phyloP scores from a whole-genome alignment of 2,113 vertebrate species.

The Desmodus rotundus region DNA sequence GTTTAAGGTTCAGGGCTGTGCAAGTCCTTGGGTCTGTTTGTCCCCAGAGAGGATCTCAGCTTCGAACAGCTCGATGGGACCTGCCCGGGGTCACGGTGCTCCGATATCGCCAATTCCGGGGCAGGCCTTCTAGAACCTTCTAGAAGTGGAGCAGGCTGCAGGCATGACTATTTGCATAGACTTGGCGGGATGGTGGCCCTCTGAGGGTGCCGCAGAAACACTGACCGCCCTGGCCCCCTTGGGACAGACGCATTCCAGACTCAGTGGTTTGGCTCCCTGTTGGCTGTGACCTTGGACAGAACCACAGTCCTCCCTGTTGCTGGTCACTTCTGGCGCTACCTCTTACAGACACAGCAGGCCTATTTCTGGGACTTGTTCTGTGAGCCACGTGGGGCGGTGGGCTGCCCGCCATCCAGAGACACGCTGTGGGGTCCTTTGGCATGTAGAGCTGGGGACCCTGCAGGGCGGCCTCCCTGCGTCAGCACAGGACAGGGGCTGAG shows the following conservation, averaged over 20 bases:
- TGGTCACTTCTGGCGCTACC: neutral
- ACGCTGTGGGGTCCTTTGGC: conserved; percentile 52
- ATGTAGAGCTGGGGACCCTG: neutral
- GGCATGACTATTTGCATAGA: neutral
- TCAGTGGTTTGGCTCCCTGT: neutral
- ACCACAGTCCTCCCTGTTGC: neutral
- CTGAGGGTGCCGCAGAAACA: conserved; percentile 41
- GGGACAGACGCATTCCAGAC: neutral
- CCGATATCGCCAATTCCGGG: neutral
- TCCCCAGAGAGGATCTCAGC: neutral
- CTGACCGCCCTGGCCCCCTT: neutral
- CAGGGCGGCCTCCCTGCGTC: neutral
- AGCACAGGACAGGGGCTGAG: neutral
- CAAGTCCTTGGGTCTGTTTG: neutral
- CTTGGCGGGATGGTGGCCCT: neutral
- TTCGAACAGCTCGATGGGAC: neutral
- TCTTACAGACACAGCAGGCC: neutral
- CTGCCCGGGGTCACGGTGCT: accelerated
- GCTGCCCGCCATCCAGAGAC: accelerated
- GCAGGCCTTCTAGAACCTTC: neutral
- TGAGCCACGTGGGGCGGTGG: neutral
- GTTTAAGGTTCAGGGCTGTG: neutral
- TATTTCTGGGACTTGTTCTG: neutral
- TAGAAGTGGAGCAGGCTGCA: neutral
- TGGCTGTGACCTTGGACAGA: neutral